Percentiles rank a stretch among this genome's conserved stretches.
Evolutionary conservation across 2,113 vertebrate genomes (phyloP).

Genomic region (Cephalopholis sonnerati): DNA sequence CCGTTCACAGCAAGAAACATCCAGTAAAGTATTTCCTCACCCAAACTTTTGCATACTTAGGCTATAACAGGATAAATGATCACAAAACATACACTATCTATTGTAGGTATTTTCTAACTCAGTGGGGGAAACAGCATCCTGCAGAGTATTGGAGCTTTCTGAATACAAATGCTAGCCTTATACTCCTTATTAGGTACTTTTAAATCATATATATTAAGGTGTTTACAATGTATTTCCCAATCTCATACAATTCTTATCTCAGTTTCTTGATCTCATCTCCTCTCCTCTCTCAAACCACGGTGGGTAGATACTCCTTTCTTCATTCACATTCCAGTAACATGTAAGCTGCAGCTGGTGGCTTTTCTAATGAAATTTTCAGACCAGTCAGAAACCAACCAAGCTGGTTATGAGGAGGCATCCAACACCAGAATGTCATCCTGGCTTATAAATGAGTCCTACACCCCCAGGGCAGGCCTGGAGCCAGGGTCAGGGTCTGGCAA

Average conservation of each 20-base stretch:
- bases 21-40: conserved; percentile 20
- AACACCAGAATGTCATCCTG: conserved; percentile 54
- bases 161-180: not conserved
- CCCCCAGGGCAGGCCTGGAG: conserved; percentile 40
- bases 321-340: conserved; percentile 16
- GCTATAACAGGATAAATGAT: not conserved
- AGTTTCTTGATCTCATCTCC: not conserved
- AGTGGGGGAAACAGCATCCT: not conserved
- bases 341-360: conserved; percentile 47
- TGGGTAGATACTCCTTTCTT: not conserved
- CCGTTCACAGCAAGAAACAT: conserved; percentile 12
- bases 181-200: not conserved
- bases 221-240: not conserved
- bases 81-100: not conserved
- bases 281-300: not conserved
- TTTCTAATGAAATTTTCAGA: conserved; percentile 56
- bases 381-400: conserved; percentile 39
- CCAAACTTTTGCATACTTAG: not conserved
- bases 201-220: not conserved
- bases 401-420: conserved; percentile 30
- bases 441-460: conserved; percentile 45
- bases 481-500: conserved; percentile 53
- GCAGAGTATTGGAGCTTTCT: not conserved
- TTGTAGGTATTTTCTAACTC: not conserved
- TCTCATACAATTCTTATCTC: not conserved